Base-by-base conservation (phyloP, 1,140 invertebrate genomes). In the Drosophila novamexicana region DNA sequence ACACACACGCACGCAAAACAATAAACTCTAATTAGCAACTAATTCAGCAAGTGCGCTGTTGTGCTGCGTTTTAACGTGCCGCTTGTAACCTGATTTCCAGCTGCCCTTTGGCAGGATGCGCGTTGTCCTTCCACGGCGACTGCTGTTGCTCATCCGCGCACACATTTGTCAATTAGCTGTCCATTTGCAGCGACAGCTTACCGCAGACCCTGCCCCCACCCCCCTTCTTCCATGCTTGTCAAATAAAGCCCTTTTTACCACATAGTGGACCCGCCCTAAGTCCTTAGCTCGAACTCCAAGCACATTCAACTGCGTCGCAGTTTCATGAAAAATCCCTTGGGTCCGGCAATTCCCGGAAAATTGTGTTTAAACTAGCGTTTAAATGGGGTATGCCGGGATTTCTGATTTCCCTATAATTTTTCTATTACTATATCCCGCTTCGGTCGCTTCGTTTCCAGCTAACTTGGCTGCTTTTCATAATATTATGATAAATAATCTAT, bases 1-100 rank as follows among this genome's bases (percentile, higher is more conserved):
- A 44, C 18, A 37, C 16, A 64, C 47, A 32, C 22, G 56, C 44
- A 67, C 74, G 59, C 69, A 67, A 79, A 72, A 83, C 80, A 83
- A 83, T 83, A 83, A 83, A 83, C 63, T 71, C 81, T 83, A 84
- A 83, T 83, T 83, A 83, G 56, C 45, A 77, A 59, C 71, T 64
- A 81, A 77, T 84, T 84, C 72, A 65, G 69, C 64, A 40, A 75
- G 61, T 77, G 57, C 44, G 62, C 7, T 50, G 45, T 40, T 70
- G 67, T 56, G 37, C 34, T 40, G 16, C 56, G 14, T 18, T 36
- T 29, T 29, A 14, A 37, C 63, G 16, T 32, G 10, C 42, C 57
- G 61, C 62, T 12, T 54, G 75, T 72, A 75, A 65, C 62, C 75
- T 76, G 78, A 72, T 81, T 85, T 75, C 36, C 53, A n/a, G 52